These are phyloP conservation scores for Trichogramma dendrolimi DNA, from an alignment of 2,888 invertebrate species.

Conservation along the genomic window DNA sequence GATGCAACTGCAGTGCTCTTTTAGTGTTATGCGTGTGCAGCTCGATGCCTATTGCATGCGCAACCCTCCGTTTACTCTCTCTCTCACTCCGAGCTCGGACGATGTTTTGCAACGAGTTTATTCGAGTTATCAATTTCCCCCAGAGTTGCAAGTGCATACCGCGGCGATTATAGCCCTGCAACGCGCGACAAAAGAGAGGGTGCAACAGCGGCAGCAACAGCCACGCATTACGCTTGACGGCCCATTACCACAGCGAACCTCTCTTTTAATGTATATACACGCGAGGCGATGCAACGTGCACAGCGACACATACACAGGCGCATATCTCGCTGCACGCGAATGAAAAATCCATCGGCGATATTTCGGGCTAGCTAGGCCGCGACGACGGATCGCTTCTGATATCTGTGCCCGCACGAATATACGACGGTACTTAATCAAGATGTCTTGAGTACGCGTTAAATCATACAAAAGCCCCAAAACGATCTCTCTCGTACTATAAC, in stretches of 20 bases:
- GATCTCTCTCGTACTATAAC: no score
- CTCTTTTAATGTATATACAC: no score
- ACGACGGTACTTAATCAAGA: no score
- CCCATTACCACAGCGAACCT: background rate
- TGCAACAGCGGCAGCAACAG: background rate
- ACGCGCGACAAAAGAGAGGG: conserved; percentile 10
- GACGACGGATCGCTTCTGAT: no score
- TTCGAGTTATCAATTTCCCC: conserved; percentile 51
- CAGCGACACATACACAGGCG: no score
- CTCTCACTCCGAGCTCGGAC: background rate
- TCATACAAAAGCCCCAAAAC: no score
- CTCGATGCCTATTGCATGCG: conserved; percentile 10
- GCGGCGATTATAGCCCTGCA: conserved; percentile 30
- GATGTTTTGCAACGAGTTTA: conserved; percentile 48
- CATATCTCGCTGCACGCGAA: no score
- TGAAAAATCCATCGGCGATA: no score
- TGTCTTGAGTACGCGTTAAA: no score
- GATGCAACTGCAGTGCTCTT: conserved; percentile 3
- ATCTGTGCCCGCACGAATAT: no score
- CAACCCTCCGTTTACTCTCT: background rate
- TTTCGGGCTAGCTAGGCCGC: no score
- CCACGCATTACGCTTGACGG: background rate
- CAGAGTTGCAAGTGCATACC: conserved; percentile 48
- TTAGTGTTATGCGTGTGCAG: conserved; percentile 13
- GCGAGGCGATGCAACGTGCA: no score